Base-by-base conservation (phyloP, 1,140 invertebrate species). In the Hermetia illucens region DNA sequence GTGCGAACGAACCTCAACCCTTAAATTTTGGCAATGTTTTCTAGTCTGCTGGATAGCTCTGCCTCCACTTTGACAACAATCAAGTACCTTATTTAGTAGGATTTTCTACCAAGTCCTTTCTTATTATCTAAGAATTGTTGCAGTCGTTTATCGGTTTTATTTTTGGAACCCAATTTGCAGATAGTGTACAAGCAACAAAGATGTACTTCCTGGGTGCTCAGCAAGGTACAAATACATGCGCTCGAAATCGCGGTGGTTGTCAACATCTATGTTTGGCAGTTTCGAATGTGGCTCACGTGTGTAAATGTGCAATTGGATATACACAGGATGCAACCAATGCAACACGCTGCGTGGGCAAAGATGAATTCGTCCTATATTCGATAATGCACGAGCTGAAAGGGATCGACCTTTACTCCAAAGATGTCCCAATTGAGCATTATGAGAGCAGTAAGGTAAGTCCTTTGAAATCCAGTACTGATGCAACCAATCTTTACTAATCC, bases 231-330 rank as follows among this genome's bases (percentile, higher is more conserved):
- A 81, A 72, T 49, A 58, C 46, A 1, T 74, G 71, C 45, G 51
- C 53, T 5, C 49, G 51, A 51, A 66, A 74, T 36, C 73, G 70
- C 46, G 70, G 72, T 24, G 67, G 65, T 21, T 89, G 85, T 56
- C 66, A 76, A 40, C 85, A 91, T 58, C 59, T 91, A 3, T 92
- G 87, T 59, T 56, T 92, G 36, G 78, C 84, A 9, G 63, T 68
- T 15, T 71, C 70, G 1, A 39, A 48, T 8, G 62, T 50, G 0
- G 58, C 62, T 9, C 65, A 69, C 44, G 65, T 67, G 1, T 91
- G 86, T 55, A 69, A 66, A 36, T 92, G 86, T 61, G 79, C 85
- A 2, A 68, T 75, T 20, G 86, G 87, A 2, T 87, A 79, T 60
- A 44, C 52, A 15, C 46, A 63, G 12, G 66, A 77, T 53, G 63